Evolutionary conservation across 2,797 vertebrate species (phyloP), one percentile per base, ranked within the genome.

Genomic region (Holocentrus rufus): DNA sequence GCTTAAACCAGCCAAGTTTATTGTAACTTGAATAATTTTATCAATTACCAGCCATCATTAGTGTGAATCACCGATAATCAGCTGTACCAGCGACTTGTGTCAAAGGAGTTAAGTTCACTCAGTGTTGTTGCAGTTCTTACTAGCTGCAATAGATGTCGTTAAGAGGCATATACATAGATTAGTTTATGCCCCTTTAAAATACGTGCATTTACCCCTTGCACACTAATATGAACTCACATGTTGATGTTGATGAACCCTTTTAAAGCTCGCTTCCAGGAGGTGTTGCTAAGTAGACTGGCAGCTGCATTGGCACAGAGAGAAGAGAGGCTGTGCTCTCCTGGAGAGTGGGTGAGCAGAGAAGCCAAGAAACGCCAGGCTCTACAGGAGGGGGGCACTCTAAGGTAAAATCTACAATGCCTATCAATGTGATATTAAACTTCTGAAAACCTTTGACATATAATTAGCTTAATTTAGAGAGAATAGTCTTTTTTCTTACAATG

Each of bases 341-440:
- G 69, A 34, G 91, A 94, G 13, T 95, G 94, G 94, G 90, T 90
- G 64, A 89, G 74, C 83, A 83, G 3, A 10, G 92, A 93, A 42
- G 90, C 92, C 63, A 88, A 74, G 82, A 94, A 93, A 69, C 87
- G 82, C 0, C 89, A 88, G 15, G 92, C 93, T 31, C 85, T 95
- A 17, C 93, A 93, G 59, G 94, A 95, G 69, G 93, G 93, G 0
- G 93, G 94, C 15, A 95, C 94, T 44, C 88, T 94, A 15, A 91
- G 94, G 94, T 95, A 85, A 74, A 30, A 0, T 5, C 11, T 47
- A 15, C n/a, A n/a, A 3, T 27, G 11, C 14, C 7, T 18, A n/a
- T 9, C 4, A 10, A 20, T 49, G 53, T 36, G 18, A 54, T 0
- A 13, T 14, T 7, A 20, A 68, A 30, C 23, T 22, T 52, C 5